Percentiles rank a stretch among this genome's conserved stretches.
phyloP scores from a whole-genome alignment of 1,140 invertebrate species.

The Aphelenchoides besseyi region DNA sequence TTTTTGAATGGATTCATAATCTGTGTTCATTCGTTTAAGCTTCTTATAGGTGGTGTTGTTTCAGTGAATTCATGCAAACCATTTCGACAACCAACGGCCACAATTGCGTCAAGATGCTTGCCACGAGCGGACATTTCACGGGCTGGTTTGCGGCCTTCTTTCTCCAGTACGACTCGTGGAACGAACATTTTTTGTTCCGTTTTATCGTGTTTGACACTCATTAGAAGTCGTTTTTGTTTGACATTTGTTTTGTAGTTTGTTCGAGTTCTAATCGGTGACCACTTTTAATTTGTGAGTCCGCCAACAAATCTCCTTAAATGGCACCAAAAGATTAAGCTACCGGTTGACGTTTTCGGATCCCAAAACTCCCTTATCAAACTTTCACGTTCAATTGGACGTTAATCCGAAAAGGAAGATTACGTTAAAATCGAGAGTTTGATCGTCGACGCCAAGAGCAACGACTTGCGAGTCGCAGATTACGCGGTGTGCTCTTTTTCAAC shows the following conservation, averaged over 20 bases:
- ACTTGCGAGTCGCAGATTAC: neutral
- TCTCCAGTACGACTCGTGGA: neutral
- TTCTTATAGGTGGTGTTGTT: no score
- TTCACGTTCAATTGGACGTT: no score
- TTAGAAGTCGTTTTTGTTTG: neutral
- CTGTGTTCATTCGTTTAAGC: no score
- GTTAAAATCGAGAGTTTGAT: neutral
- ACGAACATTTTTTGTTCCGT: conserved; percentile 1
- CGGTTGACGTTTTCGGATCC: no score
- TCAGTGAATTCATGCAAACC: no score
- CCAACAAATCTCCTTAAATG: no score
- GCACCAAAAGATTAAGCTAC: no score
- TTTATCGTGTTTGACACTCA: neutral
- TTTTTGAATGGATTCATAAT: no score
- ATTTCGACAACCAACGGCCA: neutral
- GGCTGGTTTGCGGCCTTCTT: neutral
- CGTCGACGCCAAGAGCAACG: neutral
- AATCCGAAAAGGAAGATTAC: neutral
- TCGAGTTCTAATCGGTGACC: no score
- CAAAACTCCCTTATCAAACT: no score
- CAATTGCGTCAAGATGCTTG: neutral
- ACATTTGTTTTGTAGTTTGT: neutral
- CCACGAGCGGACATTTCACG: neutral
- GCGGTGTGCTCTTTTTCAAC: neutral
- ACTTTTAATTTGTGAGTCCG: no score